A percentile compares a stretch with the other conserved stretches of the same genome.
These are phyloP conservation scores for Peromyscus leucopus DNA, from an alignment of 2,113 vertebrate species.

Conservation along the genomic window DNA sequence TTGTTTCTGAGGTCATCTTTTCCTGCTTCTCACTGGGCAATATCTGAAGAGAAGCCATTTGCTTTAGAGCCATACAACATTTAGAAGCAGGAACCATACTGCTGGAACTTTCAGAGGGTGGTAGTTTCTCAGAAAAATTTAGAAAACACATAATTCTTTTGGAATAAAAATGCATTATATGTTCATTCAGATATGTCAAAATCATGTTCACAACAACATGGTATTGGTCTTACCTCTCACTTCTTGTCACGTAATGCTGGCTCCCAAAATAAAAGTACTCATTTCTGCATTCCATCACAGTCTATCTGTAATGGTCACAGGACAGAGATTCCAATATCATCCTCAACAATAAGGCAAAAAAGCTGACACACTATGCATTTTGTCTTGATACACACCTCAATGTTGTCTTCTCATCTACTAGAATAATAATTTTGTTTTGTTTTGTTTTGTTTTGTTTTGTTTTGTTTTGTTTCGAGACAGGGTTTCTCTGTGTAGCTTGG, in stretches of 20 bases:
- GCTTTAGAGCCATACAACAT: background rate
- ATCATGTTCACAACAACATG: background rate
- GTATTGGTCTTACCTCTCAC: background rate
- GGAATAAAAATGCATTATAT: background rate
- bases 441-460: no score
- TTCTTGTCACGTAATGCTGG: background rate
- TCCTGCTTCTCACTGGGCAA: accelerated
- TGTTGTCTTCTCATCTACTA: background rate
- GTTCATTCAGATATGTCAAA: background rate
- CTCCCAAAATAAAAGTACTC: background rate
- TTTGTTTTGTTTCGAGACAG: no score
- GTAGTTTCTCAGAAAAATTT: background rate
- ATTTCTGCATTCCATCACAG: background rate
- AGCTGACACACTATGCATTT: background rate
- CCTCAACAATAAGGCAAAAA: background rate
- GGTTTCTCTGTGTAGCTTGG: no score
- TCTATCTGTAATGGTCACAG: background rate
- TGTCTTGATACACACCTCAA: background rate
- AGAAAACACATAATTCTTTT: background rate
- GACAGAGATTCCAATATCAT: no score
- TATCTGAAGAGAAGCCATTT: background rate
- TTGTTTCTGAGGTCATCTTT: background rate
- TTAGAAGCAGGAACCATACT: background rate
- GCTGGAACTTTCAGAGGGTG: no score
- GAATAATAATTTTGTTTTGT: background rate